Evolutionary conservation across 2,113 vertebrate species (phyloP).

Genomic region (Synchiropus splendidus): DNA sequence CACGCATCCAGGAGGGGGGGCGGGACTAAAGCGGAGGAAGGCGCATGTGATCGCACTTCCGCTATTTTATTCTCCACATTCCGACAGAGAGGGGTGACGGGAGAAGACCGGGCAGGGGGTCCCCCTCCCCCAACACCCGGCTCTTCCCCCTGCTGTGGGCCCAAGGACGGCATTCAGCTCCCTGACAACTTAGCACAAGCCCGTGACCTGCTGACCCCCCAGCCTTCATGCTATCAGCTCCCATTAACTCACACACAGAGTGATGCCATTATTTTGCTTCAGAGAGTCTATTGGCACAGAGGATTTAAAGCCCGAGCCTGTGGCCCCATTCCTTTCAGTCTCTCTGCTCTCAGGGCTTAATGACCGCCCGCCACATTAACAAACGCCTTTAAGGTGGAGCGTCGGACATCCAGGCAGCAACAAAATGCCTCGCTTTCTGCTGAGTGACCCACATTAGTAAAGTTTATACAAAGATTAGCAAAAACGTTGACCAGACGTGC

Average conservation of each 20-base stretch:
- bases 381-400: constrained; percentile 62
- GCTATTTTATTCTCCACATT: constrained; percentile 54
- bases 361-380: constrained; percentile 69
- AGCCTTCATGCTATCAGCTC: constrained; percentile 79
- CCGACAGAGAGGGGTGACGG: constrained; percentile 47
- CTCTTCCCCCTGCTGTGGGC: constrained; percentile 49
- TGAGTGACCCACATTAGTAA: constrained; percentile 45
- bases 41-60: constrained; percentile 9
- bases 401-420: constrained; percentile 29
- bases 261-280: constrained; percentile 87
- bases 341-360: constrained; percentile 63
- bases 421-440: constrained; percentile 43
- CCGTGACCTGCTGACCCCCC: constrained; percentile 72
- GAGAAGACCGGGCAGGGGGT: constrained; percentile 52
- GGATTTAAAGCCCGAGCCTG: constrained; percentile 69
- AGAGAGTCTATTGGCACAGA: constrained; percentile 70
- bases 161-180: constrained; percentile 76
- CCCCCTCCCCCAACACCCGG: constrained; percentile 32
- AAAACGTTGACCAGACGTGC: constrained; percentile 49
- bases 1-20: not conserved
- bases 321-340: constrained; percentile 69
- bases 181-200: constrained; percentile 76
- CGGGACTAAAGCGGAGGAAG: not conserved
- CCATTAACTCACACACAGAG: constrained; percentile 74
- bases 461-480: constrained; percentile 56